Conservation (phyloP, 2,888 invertebrate species). For the Esperia sulphurella region DNA sequence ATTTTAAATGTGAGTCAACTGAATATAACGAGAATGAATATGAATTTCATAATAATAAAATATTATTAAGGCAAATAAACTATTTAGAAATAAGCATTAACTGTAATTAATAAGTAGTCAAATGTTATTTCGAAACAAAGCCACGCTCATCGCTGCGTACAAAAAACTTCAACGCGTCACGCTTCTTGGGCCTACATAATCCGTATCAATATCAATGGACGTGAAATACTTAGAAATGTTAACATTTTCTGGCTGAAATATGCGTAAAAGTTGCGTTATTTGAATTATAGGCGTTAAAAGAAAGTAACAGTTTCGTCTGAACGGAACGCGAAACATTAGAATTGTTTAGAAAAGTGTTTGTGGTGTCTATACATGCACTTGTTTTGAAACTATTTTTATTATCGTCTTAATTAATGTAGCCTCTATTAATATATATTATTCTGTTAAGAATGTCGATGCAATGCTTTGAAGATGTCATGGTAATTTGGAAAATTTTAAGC, state of each 20-base stretch:
- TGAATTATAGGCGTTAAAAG: neutral
- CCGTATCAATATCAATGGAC: neutral
- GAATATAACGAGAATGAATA: no score
- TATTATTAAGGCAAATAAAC: no score
- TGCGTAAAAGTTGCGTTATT: neutral
- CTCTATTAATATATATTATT: no score
- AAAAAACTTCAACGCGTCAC: neutral
- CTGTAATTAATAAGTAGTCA: neutral
- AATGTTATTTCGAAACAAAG: neutral
- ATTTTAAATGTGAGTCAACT: no score
- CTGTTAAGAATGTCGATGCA: no score
- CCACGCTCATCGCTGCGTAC: neutral
- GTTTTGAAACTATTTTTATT: no score
- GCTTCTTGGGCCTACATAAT: neutral
- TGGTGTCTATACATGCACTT: no score
- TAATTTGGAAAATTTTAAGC: no score
- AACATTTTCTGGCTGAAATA: neutral
- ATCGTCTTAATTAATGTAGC: no score
- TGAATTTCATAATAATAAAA: no score
- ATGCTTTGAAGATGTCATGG: no score
- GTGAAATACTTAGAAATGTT: neutral
- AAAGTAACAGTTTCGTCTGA: neutral
- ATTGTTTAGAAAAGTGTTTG: neutral
- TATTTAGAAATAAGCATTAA: no score
- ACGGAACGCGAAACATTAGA: neutral